Evolutionary conservation across 92 coral and sea anemone species (phyloP).

Genomic region (Phenganax subtilis): DNA sequence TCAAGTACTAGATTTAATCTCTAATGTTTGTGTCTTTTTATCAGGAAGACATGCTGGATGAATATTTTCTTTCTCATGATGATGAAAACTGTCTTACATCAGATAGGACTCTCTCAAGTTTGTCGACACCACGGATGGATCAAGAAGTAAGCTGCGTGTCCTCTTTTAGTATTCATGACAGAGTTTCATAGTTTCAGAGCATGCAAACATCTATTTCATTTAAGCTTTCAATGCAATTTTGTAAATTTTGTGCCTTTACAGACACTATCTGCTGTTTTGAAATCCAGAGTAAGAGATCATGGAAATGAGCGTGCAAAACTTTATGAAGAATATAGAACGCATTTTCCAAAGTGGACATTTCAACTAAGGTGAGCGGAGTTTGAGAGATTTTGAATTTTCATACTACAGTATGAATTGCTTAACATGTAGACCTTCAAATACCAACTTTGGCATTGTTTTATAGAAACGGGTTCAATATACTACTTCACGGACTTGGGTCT

Average conservation of each 20-base stretch:
- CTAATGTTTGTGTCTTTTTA: neutral
- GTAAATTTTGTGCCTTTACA: slow-evolving; percentile 11
- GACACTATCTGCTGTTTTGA: slow-evolving; percentile 59
- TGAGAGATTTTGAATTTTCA: neutral
- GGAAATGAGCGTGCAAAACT: slow-evolving; percentile 57
- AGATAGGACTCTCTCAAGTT: slow-evolving; percentile 76
- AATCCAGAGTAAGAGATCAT: slow-evolving; percentile 64
- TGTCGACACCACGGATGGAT: slow-evolving; percentile 83
- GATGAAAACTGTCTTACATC: slow-evolving; percentile 71
- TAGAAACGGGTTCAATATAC: slow-evolving; percentile 82
- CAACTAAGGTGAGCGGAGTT: slow-evolving; percentile 62
- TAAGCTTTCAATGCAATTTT: too few species aligned
- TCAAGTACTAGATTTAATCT: neutral
- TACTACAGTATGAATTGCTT: neutral
- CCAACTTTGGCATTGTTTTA: neutral
- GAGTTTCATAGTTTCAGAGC: neutral
- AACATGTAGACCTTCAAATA: too few species aligned
- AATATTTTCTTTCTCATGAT: slow-evolving; percentile 79
- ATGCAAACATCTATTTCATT: neutral
- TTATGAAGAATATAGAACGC: slow-evolving; percentile 63
- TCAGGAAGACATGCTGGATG: slow-evolving; percentile 69
- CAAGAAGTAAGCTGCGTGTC: slow-evolving; percentile 53
- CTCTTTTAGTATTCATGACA: neutral
- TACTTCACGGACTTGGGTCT: slow-evolving; percentile 90
- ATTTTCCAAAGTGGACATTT: slow-evolving; percentile 86